phyloP scores from a whole-genome alignment of 2,797 vertebrate species.

The Leucoraja ocellata region DNA sequence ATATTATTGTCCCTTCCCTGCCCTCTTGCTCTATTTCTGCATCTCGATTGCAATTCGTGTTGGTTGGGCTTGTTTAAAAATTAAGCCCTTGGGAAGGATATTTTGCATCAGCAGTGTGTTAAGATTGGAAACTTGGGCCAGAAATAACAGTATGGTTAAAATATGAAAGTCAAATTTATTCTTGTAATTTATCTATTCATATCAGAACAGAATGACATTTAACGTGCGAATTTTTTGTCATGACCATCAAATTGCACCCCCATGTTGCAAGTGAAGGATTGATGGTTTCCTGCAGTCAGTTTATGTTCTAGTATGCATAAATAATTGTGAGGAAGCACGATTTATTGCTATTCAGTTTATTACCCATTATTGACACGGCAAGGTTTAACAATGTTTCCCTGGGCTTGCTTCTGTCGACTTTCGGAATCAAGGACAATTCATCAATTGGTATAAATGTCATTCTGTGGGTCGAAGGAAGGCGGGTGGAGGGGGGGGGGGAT shows the following conservation, averaged over 20 bases:
- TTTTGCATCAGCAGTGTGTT: neutral
- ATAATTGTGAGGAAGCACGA: neutral
- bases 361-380: neutral
- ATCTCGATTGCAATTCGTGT: neutral
- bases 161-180: neutral
- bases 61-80: neutral
- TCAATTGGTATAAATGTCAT: neutral
- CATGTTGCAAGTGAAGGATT: neutral
- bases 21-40: neutral
- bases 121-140: neutral
- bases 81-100: neutral
- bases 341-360: neutral
- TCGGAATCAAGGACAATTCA: neutral
- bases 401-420: neutral
- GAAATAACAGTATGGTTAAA: neutral
- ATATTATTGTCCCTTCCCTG: neutral
- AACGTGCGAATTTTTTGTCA: neutral
- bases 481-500: no score
- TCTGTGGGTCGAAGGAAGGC: neutral
- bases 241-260: neutral
- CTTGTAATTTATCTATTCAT: neutral
- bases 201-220: neutral
- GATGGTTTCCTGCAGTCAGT: neutral
- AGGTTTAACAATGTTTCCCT: neutral
- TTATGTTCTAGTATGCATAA: neutral